A percentile compares a stretch with the other conserved stretches of the same genome.
Evolutionary conservation across 2,888 invertebrate genomes (phyloP).

Genomic region (Phalera bucephala): DNA sequence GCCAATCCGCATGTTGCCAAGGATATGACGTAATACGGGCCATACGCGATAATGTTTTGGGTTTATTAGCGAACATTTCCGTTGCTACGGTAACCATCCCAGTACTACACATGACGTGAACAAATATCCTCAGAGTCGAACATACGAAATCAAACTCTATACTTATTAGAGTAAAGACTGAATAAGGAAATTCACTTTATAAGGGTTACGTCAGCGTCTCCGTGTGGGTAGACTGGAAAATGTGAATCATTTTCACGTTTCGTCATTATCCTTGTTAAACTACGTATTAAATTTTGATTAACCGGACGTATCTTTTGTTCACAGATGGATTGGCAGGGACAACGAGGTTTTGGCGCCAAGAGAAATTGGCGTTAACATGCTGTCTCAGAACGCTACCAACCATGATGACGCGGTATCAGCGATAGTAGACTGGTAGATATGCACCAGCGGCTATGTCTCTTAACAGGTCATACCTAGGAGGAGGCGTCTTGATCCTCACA

Average conservation of each 20-base stretch:
- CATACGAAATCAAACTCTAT: slow-evolving; percentile 13
- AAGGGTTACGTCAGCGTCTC: slow-evolving; percentile 7
- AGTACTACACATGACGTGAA: slow-evolving; percentile 10
- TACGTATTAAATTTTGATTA: too few species aligned
- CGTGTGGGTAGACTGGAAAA: slow-evolving; percentile 2
- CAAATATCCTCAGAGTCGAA: slow-evolving; percentile 7
- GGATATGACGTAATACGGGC: slow-evolving; percentile 36
- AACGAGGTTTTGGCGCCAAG: slow-evolving; percentile 13
- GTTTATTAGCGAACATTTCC: slow-evolving; percentile 52
- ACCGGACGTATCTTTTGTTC: too few species aligned
- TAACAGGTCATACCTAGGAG: slow-evolving; percentile 56
- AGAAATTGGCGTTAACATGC: slow-evolving; percentile 42
- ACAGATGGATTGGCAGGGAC: slow-evolving; percentile 60
- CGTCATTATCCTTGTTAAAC: not conserved
- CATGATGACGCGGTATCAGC: slow-evolving; percentile 40
- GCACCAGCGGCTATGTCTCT: slow-evolving; percentile 59
- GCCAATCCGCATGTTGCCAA: slow-evolving; percentile 36
- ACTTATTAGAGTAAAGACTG: slow-evolving; percentile 3
- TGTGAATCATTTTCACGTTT: slow-evolving; percentile 3
- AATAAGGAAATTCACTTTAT: not conserved
- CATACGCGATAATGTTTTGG: slow-evolving; percentile 49
- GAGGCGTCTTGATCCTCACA: slow-evolving; percentile 66
- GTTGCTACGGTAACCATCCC: slow-evolving; percentile 45
- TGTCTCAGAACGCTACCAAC: slow-evolving; percentile 40
- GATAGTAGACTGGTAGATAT: slow-evolving; percentile 41